Evolutionary conservation across 1,140 invertebrate species (phyloP).

Genomic region (Micrasema minimum): DNA sequence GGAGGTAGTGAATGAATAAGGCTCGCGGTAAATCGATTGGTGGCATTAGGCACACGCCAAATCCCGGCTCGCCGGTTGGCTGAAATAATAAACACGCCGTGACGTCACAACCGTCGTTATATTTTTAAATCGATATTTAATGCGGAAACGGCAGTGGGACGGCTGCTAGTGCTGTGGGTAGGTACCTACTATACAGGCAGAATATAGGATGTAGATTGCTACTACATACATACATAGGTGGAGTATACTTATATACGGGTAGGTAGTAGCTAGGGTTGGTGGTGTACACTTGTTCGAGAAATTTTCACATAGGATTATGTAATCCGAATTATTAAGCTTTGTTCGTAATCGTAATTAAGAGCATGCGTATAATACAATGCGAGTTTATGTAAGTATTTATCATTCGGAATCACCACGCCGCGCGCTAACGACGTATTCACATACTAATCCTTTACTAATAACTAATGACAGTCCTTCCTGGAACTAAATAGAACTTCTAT

Average conservation of each 20-base stretch:
- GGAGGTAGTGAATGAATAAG: too few species aligned
- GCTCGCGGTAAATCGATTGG: background rate
- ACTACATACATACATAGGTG: background rate
- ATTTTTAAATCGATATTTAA: conserved; percentile 20
- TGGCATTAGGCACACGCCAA: conserved; percentile 1
- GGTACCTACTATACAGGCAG: background rate
- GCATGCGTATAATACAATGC: too few species aligned
- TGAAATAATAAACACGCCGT: conserved; percentile 26
- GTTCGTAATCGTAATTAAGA: too few species aligned
- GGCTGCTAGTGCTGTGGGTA: background rate
- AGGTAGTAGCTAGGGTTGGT: too few species aligned
- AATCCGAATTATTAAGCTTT: background rate
- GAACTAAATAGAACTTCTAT: too few species aligned
- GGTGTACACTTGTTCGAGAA: background rate
- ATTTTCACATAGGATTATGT: background rate
- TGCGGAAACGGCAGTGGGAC: background rate
- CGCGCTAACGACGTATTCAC: too few species aligned
- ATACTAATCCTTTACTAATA: too few species aligned
- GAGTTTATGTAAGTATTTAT: too few species aligned
- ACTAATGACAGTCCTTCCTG: too few species aligned
- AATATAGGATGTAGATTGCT: background rate
- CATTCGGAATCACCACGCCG: too few species aligned
- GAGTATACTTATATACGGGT: background rate
- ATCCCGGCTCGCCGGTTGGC: conserved; percentile 21
- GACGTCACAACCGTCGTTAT: conserved; percentile 14